These are phyloP conservation scores for Alentia gelatinosa DNA, from an alignment of 2,888 invertebrate species.

Conservation along the genomic window DNA sequence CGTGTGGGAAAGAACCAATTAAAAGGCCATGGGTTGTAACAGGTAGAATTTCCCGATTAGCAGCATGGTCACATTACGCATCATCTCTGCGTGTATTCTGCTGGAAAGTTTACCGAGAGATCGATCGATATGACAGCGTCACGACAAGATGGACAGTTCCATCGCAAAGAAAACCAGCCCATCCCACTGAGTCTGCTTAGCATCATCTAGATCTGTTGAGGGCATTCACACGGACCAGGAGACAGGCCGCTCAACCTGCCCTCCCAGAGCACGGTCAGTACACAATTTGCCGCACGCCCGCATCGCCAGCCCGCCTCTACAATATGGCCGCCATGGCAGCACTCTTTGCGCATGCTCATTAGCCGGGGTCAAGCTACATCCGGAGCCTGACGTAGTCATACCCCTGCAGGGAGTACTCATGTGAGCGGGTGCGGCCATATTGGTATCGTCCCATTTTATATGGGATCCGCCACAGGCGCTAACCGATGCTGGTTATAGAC, in stretches of 20 bases:
- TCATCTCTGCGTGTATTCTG: neutral
- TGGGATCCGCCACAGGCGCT: too few species aligned
- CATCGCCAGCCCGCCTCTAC: neutral
- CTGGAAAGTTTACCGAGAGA: neutral
- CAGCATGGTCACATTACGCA: too few species aligned
- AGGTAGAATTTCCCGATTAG: too few species aligned
- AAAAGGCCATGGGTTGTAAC: too few species aligned
- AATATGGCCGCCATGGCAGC: neutral
- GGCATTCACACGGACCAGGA: neutral
- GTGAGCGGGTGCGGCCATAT: neutral
- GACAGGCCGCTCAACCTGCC: neutral
- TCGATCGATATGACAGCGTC: neutral
- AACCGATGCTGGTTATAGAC: too few species aligned
- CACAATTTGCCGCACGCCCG: conserved; percentile 8
- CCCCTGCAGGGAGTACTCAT: neutral
- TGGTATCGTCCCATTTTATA: neutral
- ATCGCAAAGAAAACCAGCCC: neutral
- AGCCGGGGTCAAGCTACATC: neutral
- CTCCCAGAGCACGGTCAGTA: neutral
- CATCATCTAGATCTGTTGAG: neutral
- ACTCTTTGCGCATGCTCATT: neutral
- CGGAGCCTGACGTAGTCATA: neutral
- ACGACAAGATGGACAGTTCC: neutral
- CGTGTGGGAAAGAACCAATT: too few species aligned
- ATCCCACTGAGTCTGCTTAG: neutral